Base-by-base conservation (phyloP, 1,140 invertebrate species). In the Drosophila nikananu region DNA sequence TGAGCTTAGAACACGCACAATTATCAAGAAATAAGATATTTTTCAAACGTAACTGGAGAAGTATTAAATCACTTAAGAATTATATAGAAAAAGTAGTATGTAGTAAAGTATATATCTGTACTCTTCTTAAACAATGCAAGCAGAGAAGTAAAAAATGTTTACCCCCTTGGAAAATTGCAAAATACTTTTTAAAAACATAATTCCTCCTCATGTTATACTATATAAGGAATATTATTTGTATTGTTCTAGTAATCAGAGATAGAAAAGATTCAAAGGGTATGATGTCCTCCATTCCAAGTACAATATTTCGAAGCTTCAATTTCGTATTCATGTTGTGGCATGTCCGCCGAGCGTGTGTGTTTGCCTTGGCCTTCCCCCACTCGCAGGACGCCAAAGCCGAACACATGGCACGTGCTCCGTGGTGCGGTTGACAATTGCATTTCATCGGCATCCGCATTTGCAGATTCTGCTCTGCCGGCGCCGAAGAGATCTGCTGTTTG, bases 381-480 rank as follows among this genome's bases (percentile, higher is more conserved):
- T 55, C 73, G 60, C 51, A 80, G 77, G 86, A 65, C 64, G 73
- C 67, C 68, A 41, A 70, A 63, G 44, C 70, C 67, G 27, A 67
- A 72, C 71, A 60, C 51, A 70, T 54, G 61, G 54, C 80, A 77
- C 79, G 82, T 81, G 74, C 65, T 75, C 62, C 71, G 63, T 83
- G 71, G 64, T 86, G 83, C 82, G 74, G 79, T 83, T 80, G 74
- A 78, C 80, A 65, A 89, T 84, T 83, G 68, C 86, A 89, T 83
- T 68, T 81, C 84, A 89, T 71, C 58, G 39, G 65, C 42, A 78
- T 46, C 55, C 42, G 65, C 68, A 80, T 67, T 70, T 55, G 55
- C 51, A 46, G 27, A 37, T 48, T 62, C 41, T 60, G 62, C 49
- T 61, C 52, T 72, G 44, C 62, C 35, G 8, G 12, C n/a, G 52